Percentiles rank a stretch among this genome's conserved stretches.
These are phyloP conservation scores for Emmelina monodactyla DNA, from an alignment of 2,888 invertebrate genomes.

Conservation along the genomic window DNA sequence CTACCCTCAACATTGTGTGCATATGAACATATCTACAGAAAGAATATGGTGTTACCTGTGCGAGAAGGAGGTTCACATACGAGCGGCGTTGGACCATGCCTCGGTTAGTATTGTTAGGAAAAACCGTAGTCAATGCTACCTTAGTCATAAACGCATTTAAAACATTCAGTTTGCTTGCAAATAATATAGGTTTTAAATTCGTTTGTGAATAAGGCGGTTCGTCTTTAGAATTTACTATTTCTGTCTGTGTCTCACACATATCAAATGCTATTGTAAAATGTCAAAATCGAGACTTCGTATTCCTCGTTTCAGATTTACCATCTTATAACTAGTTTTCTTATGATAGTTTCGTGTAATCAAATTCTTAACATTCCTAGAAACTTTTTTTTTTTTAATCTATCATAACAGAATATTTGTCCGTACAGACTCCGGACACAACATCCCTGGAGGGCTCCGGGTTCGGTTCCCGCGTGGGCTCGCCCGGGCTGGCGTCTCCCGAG, in stretches of 20 bases:
- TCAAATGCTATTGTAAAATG: no score
- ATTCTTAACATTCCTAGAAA: no score
- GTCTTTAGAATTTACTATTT: neutral
- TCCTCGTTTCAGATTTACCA: no score
- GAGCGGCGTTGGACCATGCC: slow-evolving; percentile 33
- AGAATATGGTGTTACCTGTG: slow-evolving; percentile 91
- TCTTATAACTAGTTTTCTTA: no score
- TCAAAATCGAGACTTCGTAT: no score
- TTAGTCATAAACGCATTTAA: neutral
- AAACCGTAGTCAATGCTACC: no score
- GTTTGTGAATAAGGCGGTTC: neutral
- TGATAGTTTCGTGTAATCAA: no score
- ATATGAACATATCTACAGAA: slow-evolving; percentile 85
- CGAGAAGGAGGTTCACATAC: slow-evolving; percentile 78
- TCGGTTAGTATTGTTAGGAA: slow-evolving; percentile 25
- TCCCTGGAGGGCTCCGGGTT: neutral
- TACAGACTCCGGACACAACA: neutral
- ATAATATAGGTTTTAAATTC: neutral
- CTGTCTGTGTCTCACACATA: no score
- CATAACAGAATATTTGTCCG: no score
- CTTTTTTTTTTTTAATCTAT: no score
- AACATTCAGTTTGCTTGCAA: neutral
- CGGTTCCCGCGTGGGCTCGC: slow-evolving; percentile 25
- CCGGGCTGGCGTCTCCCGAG: slow-evolving; percentile 32
- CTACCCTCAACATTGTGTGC: slow-evolving; percentile 74